Evolutionary conservation across 2,888 invertebrate species (phyloP).

Genomic region (Calephelis perditalis): DNA sequence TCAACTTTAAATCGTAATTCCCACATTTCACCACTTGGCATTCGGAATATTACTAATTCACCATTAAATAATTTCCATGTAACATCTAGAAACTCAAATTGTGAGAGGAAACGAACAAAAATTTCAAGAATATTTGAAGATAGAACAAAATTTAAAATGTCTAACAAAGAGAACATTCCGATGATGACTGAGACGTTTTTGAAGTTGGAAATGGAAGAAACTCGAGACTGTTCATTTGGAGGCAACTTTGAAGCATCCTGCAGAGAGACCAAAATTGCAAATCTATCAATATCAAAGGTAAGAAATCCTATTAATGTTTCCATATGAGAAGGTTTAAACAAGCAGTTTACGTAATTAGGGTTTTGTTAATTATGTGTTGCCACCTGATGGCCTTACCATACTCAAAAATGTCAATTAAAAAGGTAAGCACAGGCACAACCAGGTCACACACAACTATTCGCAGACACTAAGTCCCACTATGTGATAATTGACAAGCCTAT

Average conservation of each 20-base stretch:
- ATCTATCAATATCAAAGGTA: conserved; percentile 58
- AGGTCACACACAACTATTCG: too few species aligned
- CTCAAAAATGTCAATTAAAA: too few species aligned
- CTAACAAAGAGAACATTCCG: conserved; percentile 53
- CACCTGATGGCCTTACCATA: too few species aligned
- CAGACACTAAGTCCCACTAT: too few species aligned
- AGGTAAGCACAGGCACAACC: too few species aligned
- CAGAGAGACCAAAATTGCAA: conserved; percentile 30
- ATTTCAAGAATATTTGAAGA: conserved; percentile 60
- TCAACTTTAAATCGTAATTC: neutral
- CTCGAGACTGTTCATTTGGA: conserved; percentile 56
- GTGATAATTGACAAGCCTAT: too few species aligned
- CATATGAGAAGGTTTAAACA: too few species aligned
- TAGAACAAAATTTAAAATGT: conserved; percentile 51
- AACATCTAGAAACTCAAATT: conserved; percentile 7
- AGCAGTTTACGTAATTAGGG: too few species aligned
- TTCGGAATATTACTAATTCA: conserved; percentile 28
- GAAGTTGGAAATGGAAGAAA: conserved; percentile 58
- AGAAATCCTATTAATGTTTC: neutral
- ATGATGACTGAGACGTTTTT: conserved; percentile 40
- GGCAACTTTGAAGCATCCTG: conserved; percentile 38
- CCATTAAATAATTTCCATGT: conserved; percentile 26
- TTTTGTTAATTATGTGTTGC: too few species aligned
- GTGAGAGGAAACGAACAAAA: conserved; percentile 38
- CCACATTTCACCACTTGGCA: conserved; percentile 3